Evolutionary conservation across 2,888 invertebrate species (phyloP).

Genomic region (Helleia helle): DNA sequence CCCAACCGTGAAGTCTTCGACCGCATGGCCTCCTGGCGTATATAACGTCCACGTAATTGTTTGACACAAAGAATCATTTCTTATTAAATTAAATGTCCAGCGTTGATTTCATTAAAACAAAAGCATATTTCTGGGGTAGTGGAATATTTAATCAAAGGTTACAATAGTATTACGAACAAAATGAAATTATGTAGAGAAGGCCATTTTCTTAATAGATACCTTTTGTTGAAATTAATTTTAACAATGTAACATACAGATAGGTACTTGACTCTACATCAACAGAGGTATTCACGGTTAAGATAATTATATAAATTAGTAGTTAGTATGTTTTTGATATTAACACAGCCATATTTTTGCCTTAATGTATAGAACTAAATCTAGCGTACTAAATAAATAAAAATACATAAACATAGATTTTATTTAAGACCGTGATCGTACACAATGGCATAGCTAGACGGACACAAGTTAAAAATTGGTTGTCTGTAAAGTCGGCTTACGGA

Average conservation of each 20-base stretch:
- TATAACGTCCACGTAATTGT: too few relatives aligned
- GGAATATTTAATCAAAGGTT: too few relatives aligned
- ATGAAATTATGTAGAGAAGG: neutral
- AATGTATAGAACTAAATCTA: slow-evolving; percentile 21
- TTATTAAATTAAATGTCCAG: too few relatives aligned
- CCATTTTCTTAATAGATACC: neutral
- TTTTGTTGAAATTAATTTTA: too few relatives aligned
- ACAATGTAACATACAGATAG: slow-evolving; percentile 1
- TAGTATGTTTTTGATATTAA: slow-evolving; percentile 63
- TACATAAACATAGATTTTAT: slow-evolving; percentile 17
- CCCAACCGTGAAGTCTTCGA: too few relatives aligned
- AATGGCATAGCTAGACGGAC: too few relatives aligned
- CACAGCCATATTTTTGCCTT: slow-evolving; percentile 63
- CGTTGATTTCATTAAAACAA: neutral
- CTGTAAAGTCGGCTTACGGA: too few relatives aligned
- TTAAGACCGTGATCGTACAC: too few relatives aligned
- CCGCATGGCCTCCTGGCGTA: too few relatives aligned
- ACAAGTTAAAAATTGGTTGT: too few relatives aligned
- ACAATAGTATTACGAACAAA: too few relatives aligned
- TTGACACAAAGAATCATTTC: too few relatives aligned
- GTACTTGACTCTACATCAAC: slow-evolving; percentile 27
- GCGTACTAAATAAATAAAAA: slow-evolving; percentile 24
- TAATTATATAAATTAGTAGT: slow-evolving; percentile 48
- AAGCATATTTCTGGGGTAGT: neutral
- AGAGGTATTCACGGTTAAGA: slow-evolving; percentile 65